Evolutionary conservation across 1,140 invertebrate genomes (phyloP).

Genomic region (Neodiprion lecontei): DNA sequence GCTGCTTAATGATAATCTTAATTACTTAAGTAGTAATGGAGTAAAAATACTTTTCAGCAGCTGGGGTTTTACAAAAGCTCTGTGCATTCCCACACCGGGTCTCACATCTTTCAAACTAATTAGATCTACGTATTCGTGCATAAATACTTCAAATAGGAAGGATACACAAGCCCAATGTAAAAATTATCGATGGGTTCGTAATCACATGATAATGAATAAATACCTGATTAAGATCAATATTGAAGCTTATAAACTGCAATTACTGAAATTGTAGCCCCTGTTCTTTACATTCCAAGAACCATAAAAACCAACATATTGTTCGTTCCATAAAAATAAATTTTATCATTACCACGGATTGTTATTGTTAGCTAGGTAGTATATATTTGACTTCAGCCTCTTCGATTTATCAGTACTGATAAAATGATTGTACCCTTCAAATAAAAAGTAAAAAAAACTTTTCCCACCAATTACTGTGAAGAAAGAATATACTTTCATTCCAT

Average conservation of each 20-base stretch:
- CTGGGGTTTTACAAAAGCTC: neutral
- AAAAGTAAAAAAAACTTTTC: too few species aligned
- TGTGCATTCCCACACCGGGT: neutral
- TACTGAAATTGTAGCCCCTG: neutral
- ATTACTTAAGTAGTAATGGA: slow-evolving; percentile 8
- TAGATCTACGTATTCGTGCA: neutral
- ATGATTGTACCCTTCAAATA: too few species aligned
- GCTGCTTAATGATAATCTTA: neutral
- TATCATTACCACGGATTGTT: neutral
- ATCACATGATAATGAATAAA: neutral
- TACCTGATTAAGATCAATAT: neutral
- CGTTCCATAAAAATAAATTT: neutral
- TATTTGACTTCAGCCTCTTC: too few species aligned
- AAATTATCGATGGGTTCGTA: neutral
- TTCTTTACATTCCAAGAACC: neutral
- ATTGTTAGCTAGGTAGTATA: neutral
- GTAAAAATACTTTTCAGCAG: neutral
- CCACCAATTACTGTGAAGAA: too few species aligned
- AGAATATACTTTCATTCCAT: too few species aligned
- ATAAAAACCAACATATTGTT: neutral
- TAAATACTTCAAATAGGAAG: neutral
- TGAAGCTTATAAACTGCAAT: neutral
- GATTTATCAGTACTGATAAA: too few species aligned
- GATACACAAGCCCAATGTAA: neutral
- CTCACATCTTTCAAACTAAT: neutral